Conservation (phyloP, 2,888 invertebrate genomes). For the Cinara cedri region DNA sequence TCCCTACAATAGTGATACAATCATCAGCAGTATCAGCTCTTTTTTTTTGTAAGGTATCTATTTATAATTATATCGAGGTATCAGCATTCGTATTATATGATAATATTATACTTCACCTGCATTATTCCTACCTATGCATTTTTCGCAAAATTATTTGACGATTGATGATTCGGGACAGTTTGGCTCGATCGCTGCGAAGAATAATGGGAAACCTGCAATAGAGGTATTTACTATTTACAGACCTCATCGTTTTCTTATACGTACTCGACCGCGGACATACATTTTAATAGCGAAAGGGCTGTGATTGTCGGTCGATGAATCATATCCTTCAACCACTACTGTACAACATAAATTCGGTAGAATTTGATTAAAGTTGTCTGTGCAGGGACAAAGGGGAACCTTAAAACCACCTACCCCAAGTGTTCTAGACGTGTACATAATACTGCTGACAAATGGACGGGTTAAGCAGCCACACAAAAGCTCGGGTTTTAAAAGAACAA, state of each 20-base stretch:
- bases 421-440: conserved; percentile 49
- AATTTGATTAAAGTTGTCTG: conserved; percentile 28
- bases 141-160: not conserved
- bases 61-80: too few relatives aligned
- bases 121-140: not conserved
- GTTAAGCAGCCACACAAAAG: conserved; percentile 42
- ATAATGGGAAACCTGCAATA: not conserved
- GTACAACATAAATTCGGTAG: conserved; percentile 31
- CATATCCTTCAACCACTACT: conserved; percentile 12
- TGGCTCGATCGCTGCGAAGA: not conserved
- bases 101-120: too few relatives aligned
- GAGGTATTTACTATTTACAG: conserved; percentile 26
- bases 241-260: conserved; percentile 22
- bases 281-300: conserved; percentile 30
- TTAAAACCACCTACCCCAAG: conserved; percentile 45
- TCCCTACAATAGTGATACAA: too few relatives aligned
- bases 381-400: conserved; percentile 17
- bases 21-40: too few relatives aligned
- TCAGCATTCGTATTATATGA: too few relatives aligned
- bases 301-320: conserved; percentile 46
- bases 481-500: conserved; percentile 31
- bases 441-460: conserved; percentile 52
- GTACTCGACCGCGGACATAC: conserved; percentile 8
- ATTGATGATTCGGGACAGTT: not conserved
- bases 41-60: too few relatives aligned